Evolutionary conservation across 2,113 vertebrate species (phyloP).

Genomic region (Zootoca vivipara): DNA sequence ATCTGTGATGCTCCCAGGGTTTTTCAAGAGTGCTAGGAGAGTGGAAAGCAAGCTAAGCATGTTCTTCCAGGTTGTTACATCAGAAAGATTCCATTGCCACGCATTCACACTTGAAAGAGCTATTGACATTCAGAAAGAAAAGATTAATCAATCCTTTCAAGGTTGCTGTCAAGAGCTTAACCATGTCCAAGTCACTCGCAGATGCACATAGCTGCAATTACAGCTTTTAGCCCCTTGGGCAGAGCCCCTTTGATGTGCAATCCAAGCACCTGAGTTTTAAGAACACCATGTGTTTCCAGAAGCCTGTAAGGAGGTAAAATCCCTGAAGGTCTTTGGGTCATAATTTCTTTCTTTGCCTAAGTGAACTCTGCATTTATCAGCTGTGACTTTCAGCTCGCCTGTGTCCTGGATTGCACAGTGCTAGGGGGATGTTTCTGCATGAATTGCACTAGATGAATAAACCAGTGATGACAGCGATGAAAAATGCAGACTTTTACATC

Average conservation of each 20-base stretch:
- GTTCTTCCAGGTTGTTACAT: not conserved
- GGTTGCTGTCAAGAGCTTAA: not conserved
- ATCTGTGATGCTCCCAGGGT: not conserved
- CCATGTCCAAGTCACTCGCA: not conserved
- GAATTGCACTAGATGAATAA: constrained; percentile 65
- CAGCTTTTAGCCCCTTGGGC: constrained; percentile 6
- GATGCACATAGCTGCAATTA: constrained; percentile 10
- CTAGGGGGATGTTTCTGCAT: constrained; percentile 64
- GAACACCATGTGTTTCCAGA: constrained; percentile 16
- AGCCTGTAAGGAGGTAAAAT: constrained; percentile 33
- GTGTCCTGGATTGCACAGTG: constrained; percentile 54
- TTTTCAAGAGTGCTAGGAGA: not conserved
- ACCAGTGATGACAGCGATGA: constrained; percentile 49
- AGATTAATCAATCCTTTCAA: not conserved
- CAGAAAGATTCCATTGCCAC: not conserved
- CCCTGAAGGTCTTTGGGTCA: constrained; percentile 15
- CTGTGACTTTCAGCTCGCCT: constrained; percentile 40
- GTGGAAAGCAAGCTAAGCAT: not conserved
- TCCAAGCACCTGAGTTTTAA: constrained; percentile 24
- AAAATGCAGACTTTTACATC: constrained; percentile 62
- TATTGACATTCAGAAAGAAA: not conserved
- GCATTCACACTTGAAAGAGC: not conserved
- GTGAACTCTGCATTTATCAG: constrained; percentile 39
- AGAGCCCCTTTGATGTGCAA: not conserved
- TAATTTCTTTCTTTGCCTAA: not conserved